These are phyloP conservation scores for Podarcis muralis DNA, from an alignment of 2,113 vertebrate genomes.

Conservation along the genomic window DNA sequence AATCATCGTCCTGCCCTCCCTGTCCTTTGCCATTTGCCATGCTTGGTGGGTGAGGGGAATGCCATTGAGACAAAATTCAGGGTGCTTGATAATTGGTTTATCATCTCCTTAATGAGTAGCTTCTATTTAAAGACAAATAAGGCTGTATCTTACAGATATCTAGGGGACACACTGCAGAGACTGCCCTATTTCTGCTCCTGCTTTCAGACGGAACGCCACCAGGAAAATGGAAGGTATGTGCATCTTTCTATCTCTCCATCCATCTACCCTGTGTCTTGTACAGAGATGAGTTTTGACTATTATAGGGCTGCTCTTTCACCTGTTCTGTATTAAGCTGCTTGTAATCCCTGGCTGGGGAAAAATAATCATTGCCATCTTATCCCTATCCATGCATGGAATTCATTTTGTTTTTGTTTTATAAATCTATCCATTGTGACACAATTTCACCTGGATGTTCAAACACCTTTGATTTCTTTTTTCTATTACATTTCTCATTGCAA, in stretches of 20 bases:
- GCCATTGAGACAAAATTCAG: not conserved
- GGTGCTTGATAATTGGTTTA: slow-evolving; percentile 12
- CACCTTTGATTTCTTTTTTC: not conserved
- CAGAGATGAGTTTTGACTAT: not conserved
- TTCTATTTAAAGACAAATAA: slow-evolving; percentile 23
- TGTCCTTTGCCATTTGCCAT: not conserved
- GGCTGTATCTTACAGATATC: not conserved
- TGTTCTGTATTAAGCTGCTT: not conserved
- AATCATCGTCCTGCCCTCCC: too few species aligned
- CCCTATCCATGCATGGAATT: not conserved
- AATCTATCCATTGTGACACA: not conserved
- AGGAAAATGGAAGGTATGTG: not conserved
- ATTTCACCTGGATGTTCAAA: not conserved
- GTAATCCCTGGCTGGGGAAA: too few species aligned
- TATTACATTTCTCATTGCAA: not conserved
- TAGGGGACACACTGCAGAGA: not conserved
- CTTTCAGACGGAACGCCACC: not conserved
- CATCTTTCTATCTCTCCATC: not conserved
- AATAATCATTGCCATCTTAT: not conserved
- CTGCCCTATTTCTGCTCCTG: not conserved
- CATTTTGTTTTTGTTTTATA: not conserved
- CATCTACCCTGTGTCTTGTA: not conserved
- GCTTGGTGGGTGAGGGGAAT: not conserved
- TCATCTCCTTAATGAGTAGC: slow-evolving; percentile 11
- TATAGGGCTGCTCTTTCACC: not conserved